Conservation (phyloP, 2,888 invertebrate species). For the Labia minor region DNA sequence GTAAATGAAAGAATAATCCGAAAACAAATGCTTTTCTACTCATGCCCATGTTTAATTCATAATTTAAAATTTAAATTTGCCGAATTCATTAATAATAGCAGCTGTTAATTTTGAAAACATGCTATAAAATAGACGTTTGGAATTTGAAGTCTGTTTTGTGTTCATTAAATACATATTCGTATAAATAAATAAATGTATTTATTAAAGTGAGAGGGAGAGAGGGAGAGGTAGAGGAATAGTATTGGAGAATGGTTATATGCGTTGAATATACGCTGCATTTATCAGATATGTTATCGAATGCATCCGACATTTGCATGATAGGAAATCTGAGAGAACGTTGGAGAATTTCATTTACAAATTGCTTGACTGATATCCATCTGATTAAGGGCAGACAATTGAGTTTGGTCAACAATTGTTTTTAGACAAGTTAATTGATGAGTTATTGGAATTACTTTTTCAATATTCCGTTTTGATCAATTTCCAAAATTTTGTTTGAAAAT, state of each 20-base stretch:
- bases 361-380: conserved; percentile 4
- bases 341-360: conserved; percentile 8
- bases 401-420: not conserved
- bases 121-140: not conserved
- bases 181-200: not conserved
- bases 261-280: not conserved
- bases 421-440: not conserved
- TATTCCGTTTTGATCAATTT: no score
- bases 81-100: not conserved
- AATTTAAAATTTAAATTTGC: conserved; percentile 7
- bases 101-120: conserved; percentile 1
- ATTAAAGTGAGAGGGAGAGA: not conserved
- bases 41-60: not conserved
- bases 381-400: not conserved
- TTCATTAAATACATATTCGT: not conserved
- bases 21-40: no score
- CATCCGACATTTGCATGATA: conserved; percentile 13
- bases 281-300: conserved; percentile 3
- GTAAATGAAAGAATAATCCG: no score
- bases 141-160: not conserved
- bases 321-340: not conserved
- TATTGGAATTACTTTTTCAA: not conserved
- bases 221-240: no score
- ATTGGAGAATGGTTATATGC: no score
- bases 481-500: no score